Percentiles rank a stretch among this genome's conserved stretches.
Conservation (phyloP, 2,797 vertebrate genomes). For the Clarias laeviceps region DNA sequence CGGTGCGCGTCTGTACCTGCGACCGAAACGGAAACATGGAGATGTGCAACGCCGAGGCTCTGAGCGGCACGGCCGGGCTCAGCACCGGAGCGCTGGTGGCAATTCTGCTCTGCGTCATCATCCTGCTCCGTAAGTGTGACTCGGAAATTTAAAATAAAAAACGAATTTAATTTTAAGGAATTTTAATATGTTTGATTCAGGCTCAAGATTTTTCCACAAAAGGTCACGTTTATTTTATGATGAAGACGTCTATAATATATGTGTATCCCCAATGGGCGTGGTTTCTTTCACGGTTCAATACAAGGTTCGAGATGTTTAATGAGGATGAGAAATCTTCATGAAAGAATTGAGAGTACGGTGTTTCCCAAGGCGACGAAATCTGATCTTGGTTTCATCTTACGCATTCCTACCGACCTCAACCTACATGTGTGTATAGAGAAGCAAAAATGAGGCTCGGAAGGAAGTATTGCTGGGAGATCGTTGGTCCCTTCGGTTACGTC, state of each 20-base stretch:
- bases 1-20: constrained; percentile 90
- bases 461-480: not conserved
- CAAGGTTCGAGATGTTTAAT: not conserved
- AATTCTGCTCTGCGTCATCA: constrained; percentile 92
- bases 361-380: not conserved
- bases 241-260: not conserved
- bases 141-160: not conserved
- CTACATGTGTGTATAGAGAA: not conserved
- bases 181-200: not conserved
- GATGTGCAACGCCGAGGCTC: constrained; percentile 86
- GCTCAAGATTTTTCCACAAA: not conserved
- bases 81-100: constrained; percentile 91
- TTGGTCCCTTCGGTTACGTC: not conserved
- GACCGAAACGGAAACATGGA: constrained; percentile 88
- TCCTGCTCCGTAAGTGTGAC: constrained; percentile 85
- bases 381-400: not conserved
- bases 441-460: not conserved
- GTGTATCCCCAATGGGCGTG: not conserved
- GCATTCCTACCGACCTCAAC: not conserved
- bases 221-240: not conserved
- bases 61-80: constrained; percentile 86
- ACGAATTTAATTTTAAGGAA: too few species aligned
- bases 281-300: not conserved
- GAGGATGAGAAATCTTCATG: not conserved
- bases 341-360: not conserved